phyloP scores from a whole-genome alignment of 1,140 invertebrate species.

The Heliconius melpomene region DNA sequence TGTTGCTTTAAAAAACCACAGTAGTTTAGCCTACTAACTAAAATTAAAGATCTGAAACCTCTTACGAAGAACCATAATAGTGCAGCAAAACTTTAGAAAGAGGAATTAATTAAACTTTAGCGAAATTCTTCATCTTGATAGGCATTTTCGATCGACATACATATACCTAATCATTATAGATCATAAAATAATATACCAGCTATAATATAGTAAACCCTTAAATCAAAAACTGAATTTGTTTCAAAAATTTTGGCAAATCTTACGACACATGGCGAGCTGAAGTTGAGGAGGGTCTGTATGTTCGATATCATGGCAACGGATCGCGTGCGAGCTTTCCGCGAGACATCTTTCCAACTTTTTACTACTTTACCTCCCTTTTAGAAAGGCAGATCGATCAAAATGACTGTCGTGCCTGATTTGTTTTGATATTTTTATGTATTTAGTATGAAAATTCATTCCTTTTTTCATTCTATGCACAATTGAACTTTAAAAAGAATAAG shows the following conservation, averaged over 20 bases:
- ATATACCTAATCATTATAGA: too few species aligned
- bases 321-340: constrained; percentile 53
- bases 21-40: too few species aligned
- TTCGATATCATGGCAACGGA: constrained; percentile 67
- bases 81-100: too few species aligned
- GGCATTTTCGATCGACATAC: too few species aligned
- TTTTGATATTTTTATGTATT: constrained; percentile 34
- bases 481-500: too few species aligned
- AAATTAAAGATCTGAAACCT: too few species aligned
- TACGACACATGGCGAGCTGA: not conserved
- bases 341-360: constrained; percentile 62
- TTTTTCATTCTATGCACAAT: not conserved
- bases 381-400: constrained; percentile 51
- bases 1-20: too few species aligned
- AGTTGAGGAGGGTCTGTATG: constrained; percentile 46
- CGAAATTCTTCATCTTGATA: too few species aligned
- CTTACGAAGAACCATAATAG: too few species aligned
- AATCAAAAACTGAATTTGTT: not conserved
- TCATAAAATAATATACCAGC: too few species aligned
- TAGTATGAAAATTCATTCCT: not conserved
- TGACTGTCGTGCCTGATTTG: constrained; percentile 44
- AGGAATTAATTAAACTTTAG: too few species aligned
- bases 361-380: constrained; percentile 46
- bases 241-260: not conserved
- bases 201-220: too few species aligned